phyloP scores from a whole-genome alignment of 2,888 invertebrate genomes.

The Heterodera filipjevi region DNA sequence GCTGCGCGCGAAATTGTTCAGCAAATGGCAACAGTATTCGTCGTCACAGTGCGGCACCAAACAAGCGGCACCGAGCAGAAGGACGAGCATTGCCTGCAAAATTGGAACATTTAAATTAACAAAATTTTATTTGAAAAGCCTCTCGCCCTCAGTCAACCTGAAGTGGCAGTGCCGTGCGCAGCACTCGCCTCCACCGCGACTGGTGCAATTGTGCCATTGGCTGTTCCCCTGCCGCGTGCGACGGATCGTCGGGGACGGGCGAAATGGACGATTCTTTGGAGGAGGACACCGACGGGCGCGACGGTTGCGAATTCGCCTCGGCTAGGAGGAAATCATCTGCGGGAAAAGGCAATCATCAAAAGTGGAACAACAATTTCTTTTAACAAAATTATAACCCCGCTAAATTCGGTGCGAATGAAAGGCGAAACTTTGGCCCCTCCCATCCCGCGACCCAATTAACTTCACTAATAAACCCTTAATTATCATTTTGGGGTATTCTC shows the following conservation, averaged over 20 bases:
- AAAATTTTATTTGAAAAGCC: background rate
- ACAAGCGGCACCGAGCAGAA: constrained; percentile 88
- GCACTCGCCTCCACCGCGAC: constrained; percentile 63
- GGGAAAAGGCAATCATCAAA: background rate
- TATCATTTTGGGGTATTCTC: too few species aligned
- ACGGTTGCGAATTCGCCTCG: background rate
- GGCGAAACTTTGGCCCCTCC: too few species aligned
- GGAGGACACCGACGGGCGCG: background rate
- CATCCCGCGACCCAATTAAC: too few species aligned
- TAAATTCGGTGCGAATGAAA: too few species aligned
- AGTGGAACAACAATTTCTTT: too few species aligned
- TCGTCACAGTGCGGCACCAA: constrained; percentile 83
- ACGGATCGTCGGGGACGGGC: constrained; percentile 37
- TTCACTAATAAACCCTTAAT: too few species aligned
- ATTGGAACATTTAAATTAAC: background rate
- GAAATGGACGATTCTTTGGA: constrained; percentile 14
- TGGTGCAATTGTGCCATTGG: constrained; percentile 42
- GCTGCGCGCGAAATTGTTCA: constrained; percentile 80
- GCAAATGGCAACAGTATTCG: constrained; percentile 82
- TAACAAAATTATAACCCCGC: too few species aligned
- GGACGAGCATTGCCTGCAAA: constrained; percentile 86
- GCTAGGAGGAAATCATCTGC: background rate
- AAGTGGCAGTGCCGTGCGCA: constrained; percentile 68
- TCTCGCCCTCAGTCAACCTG: constrained; percentile 73
- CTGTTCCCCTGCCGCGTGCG: constrained; percentile 8